A percentile compares a stretch with the other conserved stretches of the same genome.
phyloP scores from a whole-genome alignment of 1,140 invertebrate genomes.

The Nautilus pompilius region DNA sequence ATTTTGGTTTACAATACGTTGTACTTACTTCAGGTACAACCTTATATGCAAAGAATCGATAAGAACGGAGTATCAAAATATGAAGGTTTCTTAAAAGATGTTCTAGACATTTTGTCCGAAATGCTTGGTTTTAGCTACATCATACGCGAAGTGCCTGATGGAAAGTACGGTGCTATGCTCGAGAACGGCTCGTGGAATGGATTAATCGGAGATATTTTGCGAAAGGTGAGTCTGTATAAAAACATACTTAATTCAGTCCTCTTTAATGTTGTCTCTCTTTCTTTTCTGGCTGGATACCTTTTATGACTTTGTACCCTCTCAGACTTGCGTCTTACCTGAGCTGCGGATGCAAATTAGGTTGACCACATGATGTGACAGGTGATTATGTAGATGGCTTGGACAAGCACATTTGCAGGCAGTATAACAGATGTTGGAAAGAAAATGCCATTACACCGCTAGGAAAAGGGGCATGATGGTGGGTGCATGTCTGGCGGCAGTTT shows the following conservation, averaged over 20 bases:
- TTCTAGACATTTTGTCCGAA: slow-evolving; percentile 17
- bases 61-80: slow-evolving; percentile 14
- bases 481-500: too few species aligned
- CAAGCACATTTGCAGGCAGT: not conserved
- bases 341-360: not conserved
- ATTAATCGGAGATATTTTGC: slow-evolving; percentile 24
- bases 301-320: not conserved
- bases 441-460: too few species aligned
- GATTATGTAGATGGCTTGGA: not conserved
- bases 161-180: slow-evolving; percentile 13
- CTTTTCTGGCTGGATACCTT: not conserved
- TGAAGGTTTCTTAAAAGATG: slow-evolving; percentile 28
- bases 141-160: slow-evolving; percentile 13
- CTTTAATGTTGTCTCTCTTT: not conserved
- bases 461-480: too few species aligned
- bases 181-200: slow-evolving; percentile 29
- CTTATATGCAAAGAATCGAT: too few species aligned
- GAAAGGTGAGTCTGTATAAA: slow-evolving; percentile 18
- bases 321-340: not conserved
- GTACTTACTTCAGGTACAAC: too few species aligned
- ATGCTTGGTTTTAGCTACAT: slow-evolving; percentile 17
- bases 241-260: not conserved
- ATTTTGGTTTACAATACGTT: too few species aligned
- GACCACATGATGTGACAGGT: not conserved
- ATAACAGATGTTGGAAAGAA: too few species aligned